Evolutionary conservation across 2,113 vertebrate genomes (phyloP).

Genomic region (Hydrolagus affinis): DNA sequence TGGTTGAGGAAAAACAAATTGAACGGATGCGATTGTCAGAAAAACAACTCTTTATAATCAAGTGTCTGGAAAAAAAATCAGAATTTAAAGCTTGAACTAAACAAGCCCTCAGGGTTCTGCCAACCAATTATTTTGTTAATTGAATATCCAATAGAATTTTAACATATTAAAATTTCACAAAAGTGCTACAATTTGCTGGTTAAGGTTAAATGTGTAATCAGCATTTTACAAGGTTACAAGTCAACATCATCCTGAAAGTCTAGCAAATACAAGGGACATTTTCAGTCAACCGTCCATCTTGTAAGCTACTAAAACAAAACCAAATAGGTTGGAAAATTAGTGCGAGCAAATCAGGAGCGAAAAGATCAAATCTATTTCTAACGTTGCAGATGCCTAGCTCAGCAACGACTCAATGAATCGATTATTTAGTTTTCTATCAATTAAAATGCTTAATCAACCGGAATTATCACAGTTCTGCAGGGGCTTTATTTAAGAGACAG

Average conservation of each 20-base stretch:
- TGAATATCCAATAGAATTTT: conserved; percentile 14
- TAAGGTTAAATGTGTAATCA: not conserved
- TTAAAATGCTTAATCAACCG: not conserved
- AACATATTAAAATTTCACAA: conserved; percentile 16
- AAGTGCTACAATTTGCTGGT: conserved; percentile 15
- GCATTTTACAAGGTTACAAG: conserved; percentile 1
- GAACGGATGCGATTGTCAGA: no score
- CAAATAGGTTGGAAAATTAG: no score
- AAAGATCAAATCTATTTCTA: not conserved
- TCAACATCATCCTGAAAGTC: not conserved
- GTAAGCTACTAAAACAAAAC: not conserved
- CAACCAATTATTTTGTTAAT: conserved; percentile 21
- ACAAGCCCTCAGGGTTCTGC: not conserved
- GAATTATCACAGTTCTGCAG: not conserved
- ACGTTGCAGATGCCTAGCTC: not conserved
- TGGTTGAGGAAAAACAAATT: no score
- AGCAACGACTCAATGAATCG: not conserved
- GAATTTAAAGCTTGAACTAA: conserved; percentile 18
- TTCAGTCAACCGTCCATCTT: not conserved
- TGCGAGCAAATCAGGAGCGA: no score
- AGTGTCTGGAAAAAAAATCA: not conserved
- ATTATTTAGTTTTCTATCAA: not conserved
- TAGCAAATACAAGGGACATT: not conserved
- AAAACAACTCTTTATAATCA: no score
- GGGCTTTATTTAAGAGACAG: not conserved